Base-by-base conservation (phyloP, 2,888 invertebrate species). In the Eustalomyia histrio region DNA sequence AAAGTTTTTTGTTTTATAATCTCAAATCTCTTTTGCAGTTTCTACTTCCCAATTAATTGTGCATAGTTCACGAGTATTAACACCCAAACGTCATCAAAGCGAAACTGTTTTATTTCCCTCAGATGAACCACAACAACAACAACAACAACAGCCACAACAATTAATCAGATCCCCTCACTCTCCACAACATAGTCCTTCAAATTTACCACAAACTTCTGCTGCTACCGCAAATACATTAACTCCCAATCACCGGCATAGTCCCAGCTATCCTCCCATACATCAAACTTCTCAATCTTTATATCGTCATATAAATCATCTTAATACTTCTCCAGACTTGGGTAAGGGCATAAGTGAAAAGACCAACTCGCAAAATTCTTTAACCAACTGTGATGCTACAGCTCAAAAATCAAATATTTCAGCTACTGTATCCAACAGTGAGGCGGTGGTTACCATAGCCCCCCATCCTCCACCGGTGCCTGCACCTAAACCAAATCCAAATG, bases 51-150 rank as follows among this genome's bases (percentile, higher is more conserved):
- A 94, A 86, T 91, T 94, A 80, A 95, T 95, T 83, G 95, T 93
- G 55, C 95, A 95, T 86, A 95, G 95, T 86, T 94, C 95, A 39
- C 91, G 94, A 78, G 95, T 96, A 24, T 93, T 94, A 86, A 94
- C 95, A 58, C 95, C 95, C 12, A 95, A 95, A 89, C 92, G 95
- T 73, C 95, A 95, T 89, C 94, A 95, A 86, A 95, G 95, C 63
- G 95, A 95, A 89, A 95, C 94, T 86, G 94, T 95, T 24, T 90
- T 95, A 55, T 95, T 94, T 86, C 92, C 95, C 87, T 93, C 93
- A 83, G 91, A 92, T 14, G 92, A 91, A 71, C 85, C n/a, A 9
- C 82, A 84, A 55, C 81, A 64, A 52, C 82, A 76, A 52, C 85
- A 84, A 65, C 29, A 29, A n/a, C n/a, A n/a, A n/a, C n/a, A n/a